A percentile compares a stretch with the other conserved stretches of the same genome.
phyloP scores from a whole-genome alignment of 2,113 vertebrate species.

The Irena cyanogastra region DNA sequence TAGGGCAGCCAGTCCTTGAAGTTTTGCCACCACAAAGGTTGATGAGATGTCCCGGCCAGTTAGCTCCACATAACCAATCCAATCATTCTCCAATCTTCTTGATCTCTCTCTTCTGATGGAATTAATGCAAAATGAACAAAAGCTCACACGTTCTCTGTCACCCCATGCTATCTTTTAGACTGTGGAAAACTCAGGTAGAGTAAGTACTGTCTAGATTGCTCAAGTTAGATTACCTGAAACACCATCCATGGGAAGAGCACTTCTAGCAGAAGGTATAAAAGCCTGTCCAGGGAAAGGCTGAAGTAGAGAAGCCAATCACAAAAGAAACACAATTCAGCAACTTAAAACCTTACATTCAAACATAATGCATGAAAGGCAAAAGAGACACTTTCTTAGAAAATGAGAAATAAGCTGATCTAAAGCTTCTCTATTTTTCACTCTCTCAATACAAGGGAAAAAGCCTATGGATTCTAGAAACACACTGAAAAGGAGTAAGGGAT shows the following conservation, averaged over 20 bases:
- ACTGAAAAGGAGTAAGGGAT: not conserved
- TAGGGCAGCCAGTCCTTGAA: not conserved
- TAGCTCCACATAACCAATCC: not conserved
- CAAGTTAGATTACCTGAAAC: not conserved
- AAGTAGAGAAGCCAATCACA: not conserved
- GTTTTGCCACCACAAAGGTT: not conserved
- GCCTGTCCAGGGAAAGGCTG: not conserved
- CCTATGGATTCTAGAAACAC: not conserved
- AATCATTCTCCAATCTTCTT: not conserved
- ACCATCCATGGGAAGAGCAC: not conserved
- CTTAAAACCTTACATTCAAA: not conserved
- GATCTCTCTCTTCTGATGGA: not conserved
- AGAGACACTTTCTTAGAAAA: not conserved
- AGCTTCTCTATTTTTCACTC: not conserved
- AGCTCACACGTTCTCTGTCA: not conserved
- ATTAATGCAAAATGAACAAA: not conserved
- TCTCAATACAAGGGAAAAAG: not conserved
- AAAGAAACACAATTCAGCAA: not conserved
- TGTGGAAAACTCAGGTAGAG: not conserved
- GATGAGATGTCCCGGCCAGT: not conserved
- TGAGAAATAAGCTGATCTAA: not conserved
- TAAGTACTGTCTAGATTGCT: not conserved
- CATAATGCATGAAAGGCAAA: not conserved
- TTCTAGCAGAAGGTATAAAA: not conserved
- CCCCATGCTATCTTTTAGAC: not conserved